Evolutionary conservation across 2,888 invertebrate genomes (phyloP).

Genomic region (Drosophila leonis): DNA sequence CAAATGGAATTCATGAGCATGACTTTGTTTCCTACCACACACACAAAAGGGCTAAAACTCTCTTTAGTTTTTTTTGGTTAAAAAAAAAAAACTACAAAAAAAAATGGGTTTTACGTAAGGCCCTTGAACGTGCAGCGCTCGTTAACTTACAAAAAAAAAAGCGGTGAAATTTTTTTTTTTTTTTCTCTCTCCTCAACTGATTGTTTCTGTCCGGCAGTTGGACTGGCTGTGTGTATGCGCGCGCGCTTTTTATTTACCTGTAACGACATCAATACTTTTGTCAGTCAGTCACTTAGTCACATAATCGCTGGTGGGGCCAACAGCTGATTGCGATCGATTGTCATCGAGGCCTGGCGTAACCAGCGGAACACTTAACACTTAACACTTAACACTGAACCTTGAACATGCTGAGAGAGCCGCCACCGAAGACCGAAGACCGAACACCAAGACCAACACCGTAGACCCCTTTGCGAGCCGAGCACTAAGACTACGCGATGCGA

Average conservation of each 20-base stretch:
- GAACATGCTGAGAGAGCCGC: slow-evolving; percentile 11
- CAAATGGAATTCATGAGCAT: slow-evolving; percentile 59
- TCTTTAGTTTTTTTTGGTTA: slow-evolving; percentile 45
- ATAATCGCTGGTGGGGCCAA: slow-evolving; percentile 52
- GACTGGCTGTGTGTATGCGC: slow-evolving; percentile 20
- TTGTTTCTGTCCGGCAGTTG: slow-evolving; percentile 34
- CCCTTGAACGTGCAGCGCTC: slow-evolving; percentile 77
- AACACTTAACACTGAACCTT: slow-evolving; percentile 35
- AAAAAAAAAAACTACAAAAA: slow-evolving; percentile 22
- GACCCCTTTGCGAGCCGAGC: slow-evolving; percentile 2
- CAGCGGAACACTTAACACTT: slow-evolving; percentile 22
- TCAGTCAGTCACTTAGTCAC: slow-evolving; percentile 64
- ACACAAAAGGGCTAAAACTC: slow-evolving; percentile 68
- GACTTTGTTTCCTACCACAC: slow-evolving; percentile 50
- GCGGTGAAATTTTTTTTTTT: slow-evolving; percentile 70
- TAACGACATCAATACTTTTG: slow-evolving; percentile 50
- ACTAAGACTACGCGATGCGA: slow-evolving; percentile 10
- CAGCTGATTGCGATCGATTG: slow-evolving; percentile 54
- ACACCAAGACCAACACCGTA: background rate
- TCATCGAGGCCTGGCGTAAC: slow-evolving; percentile 33
- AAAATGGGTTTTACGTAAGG: slow-evolving; percentile 67
- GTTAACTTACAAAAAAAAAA: slow-evolving; percentile 52
- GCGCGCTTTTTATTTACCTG: slow-evolving; percentile 54
- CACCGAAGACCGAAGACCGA: background rate
- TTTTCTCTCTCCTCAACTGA: slow-evolving; percentile 48